phyloP scores from a whole-genome alignment of 2,888 invertebrate genomes.

The Epirrita christyi region DNA sequence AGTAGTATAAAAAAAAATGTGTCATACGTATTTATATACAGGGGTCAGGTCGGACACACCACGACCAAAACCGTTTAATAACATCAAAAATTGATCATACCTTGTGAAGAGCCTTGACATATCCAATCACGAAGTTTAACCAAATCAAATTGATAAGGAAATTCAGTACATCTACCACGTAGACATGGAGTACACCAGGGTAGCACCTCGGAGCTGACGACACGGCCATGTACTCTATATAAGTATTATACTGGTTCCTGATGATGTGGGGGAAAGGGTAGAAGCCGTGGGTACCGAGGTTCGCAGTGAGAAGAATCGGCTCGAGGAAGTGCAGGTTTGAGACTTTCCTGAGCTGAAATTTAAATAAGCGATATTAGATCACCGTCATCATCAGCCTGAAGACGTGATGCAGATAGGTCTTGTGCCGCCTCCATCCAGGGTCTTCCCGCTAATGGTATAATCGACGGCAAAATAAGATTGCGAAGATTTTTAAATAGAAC shows the following conservation, averaged over 20 bases:
- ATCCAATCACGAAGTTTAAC: slow-evolving; percentile 62
- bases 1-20: no score
- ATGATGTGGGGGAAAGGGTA: slow-evolving; percentile 64
- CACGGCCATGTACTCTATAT: slow-evolving; percentile 51
- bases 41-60: no score
- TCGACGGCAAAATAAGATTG: no score
- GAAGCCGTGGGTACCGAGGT: slow-evolving; percentile 72
- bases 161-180: slow-evolving; percentile 59
- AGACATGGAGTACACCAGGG: slow-evolving; percentile 67
- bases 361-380: not conserved
- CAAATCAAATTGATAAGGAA: slow-evolving; percentile 67
- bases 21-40: no score
- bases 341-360: slow-evolving; percentile 51
- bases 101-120: slow-evolving; percentile 60
- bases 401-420: no score
- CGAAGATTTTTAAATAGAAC: no score
- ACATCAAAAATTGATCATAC: slow-evolving; percentile 45
- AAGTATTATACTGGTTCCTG: slow-evolving; percentile 50
- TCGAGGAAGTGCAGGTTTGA: slow-evolving; percentile 56
- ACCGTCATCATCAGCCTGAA: no score
- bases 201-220: slow-evolving; percentile 55
- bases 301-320: slow-evolving; percentile 58
- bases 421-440: no score
- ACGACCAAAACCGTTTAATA: no score
- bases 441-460: no score